These are phyloP conservation scores for Gambusia yucatana DNA, from an alignment of 2,797 vertebrate genomes.

Conservation along the genomic window DNA sequence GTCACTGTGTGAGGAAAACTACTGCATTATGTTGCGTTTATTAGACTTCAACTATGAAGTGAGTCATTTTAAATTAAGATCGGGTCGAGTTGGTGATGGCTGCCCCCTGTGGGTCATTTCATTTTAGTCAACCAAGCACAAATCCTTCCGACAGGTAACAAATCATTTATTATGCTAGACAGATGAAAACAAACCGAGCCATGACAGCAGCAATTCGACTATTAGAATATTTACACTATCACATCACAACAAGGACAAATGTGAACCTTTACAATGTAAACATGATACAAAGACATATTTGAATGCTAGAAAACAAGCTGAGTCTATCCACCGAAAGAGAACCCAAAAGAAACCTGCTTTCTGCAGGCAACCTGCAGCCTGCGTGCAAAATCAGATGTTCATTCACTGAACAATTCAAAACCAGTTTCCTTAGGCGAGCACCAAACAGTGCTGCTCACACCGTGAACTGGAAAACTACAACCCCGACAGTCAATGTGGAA, in stretches of 20 bases:
- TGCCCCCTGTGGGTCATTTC: conserved; percentile 47
- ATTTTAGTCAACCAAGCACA: background rate
- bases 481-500: conserved; percentile 50
- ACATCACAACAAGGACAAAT: conserved; percentile 80
- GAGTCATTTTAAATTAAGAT: background rate
- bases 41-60: background rate
- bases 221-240: conserved; percentile 84
- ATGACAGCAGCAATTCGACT: conserved; percentile 85
- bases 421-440: conserved; percentile 56
- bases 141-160: conserved; percentile 62
- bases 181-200: conserved; percentile 77
- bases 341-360: conserved; percentile 58
- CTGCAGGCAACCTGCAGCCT: conserved; percentile 55
- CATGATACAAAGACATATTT: conserved; percentile 76
- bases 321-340: conserved; percentile 62
- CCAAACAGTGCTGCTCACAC: conserved; percentile 33
- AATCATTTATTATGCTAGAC: conserved; percentile 81
- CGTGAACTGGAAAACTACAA: conserved; percentile 44
- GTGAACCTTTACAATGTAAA: conserved; percentile 85
- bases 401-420: conserved; percentile 48
- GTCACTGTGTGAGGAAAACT: background rate
- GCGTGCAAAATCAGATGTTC: conserved; percentile 52
- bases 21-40: background rate
- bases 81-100: conserved; percentile 29
- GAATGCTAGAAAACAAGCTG: conserved; percentile 69